Evolutionary conservation across 2,797 vertebrate genomes (phyloP), one percentile per base, ranked within the genome.

Genomic region (Sorex maritimensis): DNA sequence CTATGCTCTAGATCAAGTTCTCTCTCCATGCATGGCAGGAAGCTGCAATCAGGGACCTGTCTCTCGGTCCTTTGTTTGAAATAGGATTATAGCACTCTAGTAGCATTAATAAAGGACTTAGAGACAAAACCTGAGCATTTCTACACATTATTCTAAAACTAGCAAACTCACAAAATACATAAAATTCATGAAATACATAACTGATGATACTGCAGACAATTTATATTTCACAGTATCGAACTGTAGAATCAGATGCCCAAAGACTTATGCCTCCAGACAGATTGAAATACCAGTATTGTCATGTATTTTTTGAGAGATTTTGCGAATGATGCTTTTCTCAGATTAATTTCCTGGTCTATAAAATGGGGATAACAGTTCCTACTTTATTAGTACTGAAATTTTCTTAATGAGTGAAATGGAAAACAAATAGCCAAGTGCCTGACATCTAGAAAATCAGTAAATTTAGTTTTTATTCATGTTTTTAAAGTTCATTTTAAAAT

Each of bases 61-160:
- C n/a, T 73, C 30, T 90, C 44, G 61, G 74, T 21, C 34, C 12
- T 49, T 61, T 65, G 28, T 72, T 74, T 91, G 67, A 24, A 83
- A 23, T 65, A 58, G 61, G 61, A 28, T 65, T 34, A 13, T 61
- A 30, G 44, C 80, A 30, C 61, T 83, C 23, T 41, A 55, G 13
- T 28, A 86, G 61, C 12, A 68, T 71, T 79, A 41, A 26, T 81
- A 91, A 93, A 92, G 68, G 52, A 58, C 52, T 41, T 86, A 49
- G 34, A 73, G 34, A 68, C 14, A 73, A 73, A 71, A 17, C 4
- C 15, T 65, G 55, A 92, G 24, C 67, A 91, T 63, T 69, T 81
- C 17, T 80, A 52, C 14, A 30, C 14, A 67, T 74, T 68, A 55
- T 83, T 92, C n/a, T 72, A 67, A 82, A 81, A 49, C 23, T 75